These are phyloP conservation scores for Sylvia borin DNA, from an alignment of 2,797 vertebrate species.

Conservation along the genomic window DNA sequence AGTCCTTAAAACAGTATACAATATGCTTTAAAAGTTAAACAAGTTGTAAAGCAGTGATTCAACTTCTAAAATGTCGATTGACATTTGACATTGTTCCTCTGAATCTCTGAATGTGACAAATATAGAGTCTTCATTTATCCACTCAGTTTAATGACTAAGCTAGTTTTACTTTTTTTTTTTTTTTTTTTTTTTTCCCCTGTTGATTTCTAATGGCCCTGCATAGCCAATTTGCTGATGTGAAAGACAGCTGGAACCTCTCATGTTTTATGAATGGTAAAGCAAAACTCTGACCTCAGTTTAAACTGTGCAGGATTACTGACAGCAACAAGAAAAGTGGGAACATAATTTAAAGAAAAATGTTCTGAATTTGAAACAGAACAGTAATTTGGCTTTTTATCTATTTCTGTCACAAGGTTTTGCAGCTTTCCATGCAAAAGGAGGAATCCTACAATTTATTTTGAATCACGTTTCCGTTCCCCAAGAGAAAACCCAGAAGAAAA, in stretches of 20 bases:
- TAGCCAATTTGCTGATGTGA: slow-evolving; percentile 14
- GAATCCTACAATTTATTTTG: not conserved
- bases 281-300: slow-evolving; percentile 42
- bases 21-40: slow-evolving; percentile 1
- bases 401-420: not conserved
- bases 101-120: not conserved
- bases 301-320: not conserved
- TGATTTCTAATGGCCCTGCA: not conserved
- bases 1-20: not conserved
- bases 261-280: slow-evolving; percentile 10
- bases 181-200: not conserved
- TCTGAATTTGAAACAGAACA: not conserved
- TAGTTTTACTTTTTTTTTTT: not conserved
- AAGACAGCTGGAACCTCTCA: slow-evolving; percentile 47
- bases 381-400: not conserved
- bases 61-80: not conserved
- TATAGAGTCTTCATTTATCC: not conserved
- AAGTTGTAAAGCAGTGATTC: not conserved
- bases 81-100: not conserved
- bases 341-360: not conserved
- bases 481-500: not conserved
- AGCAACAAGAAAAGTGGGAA: not conserved
- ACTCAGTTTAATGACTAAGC: slow-evolving; percentile 19
- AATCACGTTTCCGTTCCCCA: not conserved
- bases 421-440: not conserved